Percentiles rank a stretch among this genome's conserved stretches.
Conservation (phyloP, 2,113 vertebrate species). For the Stigmatopora nigra region DNA sequence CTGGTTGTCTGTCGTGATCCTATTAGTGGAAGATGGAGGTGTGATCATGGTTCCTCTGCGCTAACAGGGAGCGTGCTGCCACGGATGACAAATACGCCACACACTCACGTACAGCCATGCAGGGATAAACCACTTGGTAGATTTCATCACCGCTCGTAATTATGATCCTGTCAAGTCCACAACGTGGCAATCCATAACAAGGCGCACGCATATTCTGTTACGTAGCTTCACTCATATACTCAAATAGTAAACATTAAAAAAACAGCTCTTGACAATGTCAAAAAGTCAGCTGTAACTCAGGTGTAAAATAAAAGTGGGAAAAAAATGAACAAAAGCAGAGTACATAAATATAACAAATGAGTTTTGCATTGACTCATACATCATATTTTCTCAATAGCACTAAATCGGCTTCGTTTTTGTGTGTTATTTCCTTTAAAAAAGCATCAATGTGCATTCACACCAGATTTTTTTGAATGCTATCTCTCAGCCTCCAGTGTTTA, state of each 20-base stretch:
- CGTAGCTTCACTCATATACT: slow-evolving; percentile 1
- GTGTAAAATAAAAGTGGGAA: not conserved
- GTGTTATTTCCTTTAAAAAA: not conserved
- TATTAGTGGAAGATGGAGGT: slow-evolving; percentile 65
- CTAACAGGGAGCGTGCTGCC: slow-evolving; percentile 62
- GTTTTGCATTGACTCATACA: not conserved
- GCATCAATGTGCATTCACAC: slow-evolving; percentile 7
- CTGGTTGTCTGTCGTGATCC: slow-evolving; percentile 45
- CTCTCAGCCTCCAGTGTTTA: slow-evolving; percentile 51
- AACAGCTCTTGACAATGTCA: not conserved
- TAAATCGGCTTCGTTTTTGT: not conserved
- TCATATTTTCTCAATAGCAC: not conserved
- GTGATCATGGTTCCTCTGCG: slow-evolving; percentile 62
- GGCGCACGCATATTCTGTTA: slow-evolving; percentile 17
- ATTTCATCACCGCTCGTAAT: slow-evolving; percentile 67
- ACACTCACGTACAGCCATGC: slow-evolving; percentile 33
- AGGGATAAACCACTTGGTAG: slow-evolving; percentile 62
- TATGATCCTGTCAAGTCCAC: slow-evolving; percentile 68
- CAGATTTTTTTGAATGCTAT: slow-evolving; percentile 22
- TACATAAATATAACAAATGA: not conserved
- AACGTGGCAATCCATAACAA: slow-evolving; percentile 66
- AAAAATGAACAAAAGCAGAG: not conserved
- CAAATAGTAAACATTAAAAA: not conserved
- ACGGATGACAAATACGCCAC: slow-evolving; percentile 62
- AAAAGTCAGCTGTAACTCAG: not conserved